A percentile compares a stretch with the other conserved stretches of the same genome.
Conservation (phyloP, 1,140 invertebrate genomes). For the Camponotus vicinus region DNA sequence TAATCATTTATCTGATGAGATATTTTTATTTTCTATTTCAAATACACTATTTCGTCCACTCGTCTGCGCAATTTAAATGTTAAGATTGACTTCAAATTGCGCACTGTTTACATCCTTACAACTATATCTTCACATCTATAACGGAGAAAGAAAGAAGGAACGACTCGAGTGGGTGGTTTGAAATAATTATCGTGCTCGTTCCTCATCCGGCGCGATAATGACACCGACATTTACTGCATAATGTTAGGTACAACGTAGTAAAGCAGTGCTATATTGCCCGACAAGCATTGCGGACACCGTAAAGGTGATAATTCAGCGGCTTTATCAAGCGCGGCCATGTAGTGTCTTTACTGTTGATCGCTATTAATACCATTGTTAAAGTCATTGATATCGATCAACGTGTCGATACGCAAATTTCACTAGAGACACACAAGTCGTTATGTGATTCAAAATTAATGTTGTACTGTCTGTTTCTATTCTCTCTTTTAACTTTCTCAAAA, state of each 20-base stretch:
- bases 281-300: conserved; percentile 53
- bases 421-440: neutral
- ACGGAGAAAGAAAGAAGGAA: neutral
- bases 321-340: conserved; percentile 67
- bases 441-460: conserved; percentile 6
- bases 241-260: conserved; percentile 56
- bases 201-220: conserved; percentile 34
- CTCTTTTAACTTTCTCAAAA: neutral
- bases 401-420: conserved; percentile 34
- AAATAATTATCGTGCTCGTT: conserved; percentile 24
- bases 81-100: neutral
- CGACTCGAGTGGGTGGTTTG: neutral
- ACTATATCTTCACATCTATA: conserved; percentile 5
- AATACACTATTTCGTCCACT: too few relatives aligned
- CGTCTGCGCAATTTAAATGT: too few relatives aligned
- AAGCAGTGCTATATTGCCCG: conserved; percentile 34
- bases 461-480: neutral
- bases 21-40: too few relatives aligned
- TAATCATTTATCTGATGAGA: too few relatives aligned
- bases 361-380: conserved; percentile 67
- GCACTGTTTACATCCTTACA: neutral
- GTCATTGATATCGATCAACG: conserved; percentile 66
- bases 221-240: conserved; percentile 48
- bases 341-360: conserved; percentile 64
- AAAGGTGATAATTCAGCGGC: conserved; percentile 67